Percentiles rank a stretch among this genome's conserved stretches.
Evolutionary conservation across 2,888 invertebrate species (phyloP).

Genomic region (Gastracanthus pulcherrimus): DNA sequence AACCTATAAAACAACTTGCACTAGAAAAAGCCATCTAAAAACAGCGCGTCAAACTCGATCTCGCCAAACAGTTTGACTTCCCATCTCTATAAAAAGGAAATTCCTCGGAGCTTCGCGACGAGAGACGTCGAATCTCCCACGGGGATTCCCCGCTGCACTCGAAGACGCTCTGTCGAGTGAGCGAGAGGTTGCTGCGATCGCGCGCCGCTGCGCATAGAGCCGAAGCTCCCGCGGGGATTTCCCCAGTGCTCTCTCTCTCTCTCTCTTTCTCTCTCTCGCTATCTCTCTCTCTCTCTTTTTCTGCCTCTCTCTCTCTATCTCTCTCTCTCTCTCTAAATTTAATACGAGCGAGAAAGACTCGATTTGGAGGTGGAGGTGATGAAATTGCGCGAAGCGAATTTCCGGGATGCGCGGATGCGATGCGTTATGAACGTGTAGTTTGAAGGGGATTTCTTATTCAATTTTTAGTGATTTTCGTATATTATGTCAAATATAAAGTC

Average conservation of each 20-base stretch:
- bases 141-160: background rate
- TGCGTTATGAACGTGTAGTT: no score
- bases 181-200: background rate
- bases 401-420: background rate
- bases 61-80: no score
- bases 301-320: no score
- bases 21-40: no score
- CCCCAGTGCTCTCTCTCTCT: no score
- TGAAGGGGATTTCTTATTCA: no score
- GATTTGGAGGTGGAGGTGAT: constrained; percentile 70
- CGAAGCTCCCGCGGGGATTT: constrained; percentile 17
- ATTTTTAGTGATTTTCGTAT: no score
- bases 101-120: background rate
- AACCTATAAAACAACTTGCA: no score
- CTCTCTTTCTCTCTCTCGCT: no score
- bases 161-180: constrained; percentile 12
- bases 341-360: constrained; percentile 75
- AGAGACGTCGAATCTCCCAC: background rate
- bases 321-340: constrained; percentile 74
- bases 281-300: no score
- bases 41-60: background rate
- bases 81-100: background rate
- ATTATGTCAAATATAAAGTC: no score
- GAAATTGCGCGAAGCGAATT: background rate
- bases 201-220: background rate